phyloP scores from a whole-genome alignment of 2,888 invertebrate species.

The Phortica okadai region DNA sequence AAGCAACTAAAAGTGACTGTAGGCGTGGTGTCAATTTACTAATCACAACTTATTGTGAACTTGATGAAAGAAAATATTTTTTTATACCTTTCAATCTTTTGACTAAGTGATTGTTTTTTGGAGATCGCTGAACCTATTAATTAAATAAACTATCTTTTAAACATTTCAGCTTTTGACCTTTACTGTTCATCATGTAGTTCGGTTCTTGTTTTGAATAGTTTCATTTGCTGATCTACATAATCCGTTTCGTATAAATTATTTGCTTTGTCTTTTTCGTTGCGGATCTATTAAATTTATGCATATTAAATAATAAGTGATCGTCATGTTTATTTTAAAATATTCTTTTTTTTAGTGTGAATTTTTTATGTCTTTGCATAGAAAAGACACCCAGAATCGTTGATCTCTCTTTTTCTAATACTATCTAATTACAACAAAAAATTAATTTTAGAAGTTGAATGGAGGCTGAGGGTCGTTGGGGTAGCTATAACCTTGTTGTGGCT shows the following conservation, averaged over 20 bases:
- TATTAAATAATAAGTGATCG: slow-evolving; percentile 36
- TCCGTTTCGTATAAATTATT: not conserved
- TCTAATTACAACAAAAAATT: slow-evolving; percentile 49
- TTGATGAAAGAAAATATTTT: too few relatives aligned
- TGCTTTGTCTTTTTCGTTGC: not conserved
- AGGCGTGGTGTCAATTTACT: too few relatives aligned
- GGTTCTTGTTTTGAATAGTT: too few relatives aligned
- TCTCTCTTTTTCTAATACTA: slow-evolving; percentile 63
- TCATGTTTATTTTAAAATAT: slow-evolving; percentile 15
- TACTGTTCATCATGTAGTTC: too few relatives aligned
- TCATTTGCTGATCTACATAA: not conserved
- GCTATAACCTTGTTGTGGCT: slow-evolving; percentile 58
- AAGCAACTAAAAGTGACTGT: too few relatives aligned
- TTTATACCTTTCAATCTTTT: too few relatives aligned
- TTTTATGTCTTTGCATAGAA: slow-evolving; percentile 60
- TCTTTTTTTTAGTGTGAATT: slow-evolving; percentile 35
- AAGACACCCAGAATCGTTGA: slow-evolving; percentile 44
- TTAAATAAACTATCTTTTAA: too few relatives aligned
- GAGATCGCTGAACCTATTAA: too few relatives aligned
- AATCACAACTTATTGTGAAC: too few relatives aligned
- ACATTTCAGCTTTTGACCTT: too few relatives aligned
- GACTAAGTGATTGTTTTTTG: too few relatives aligned
- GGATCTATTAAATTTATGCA: slow-evolving; percentile 28
- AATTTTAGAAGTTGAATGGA: slow-evolving; percentile 65
- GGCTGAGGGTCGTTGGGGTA: slow-evolving; percentile 72